These are phyloP conservation scores for Antheraea yamamai DNA, from an alignment of 2,888 invertebrate species.

Conservation along the genomic window DNA sequence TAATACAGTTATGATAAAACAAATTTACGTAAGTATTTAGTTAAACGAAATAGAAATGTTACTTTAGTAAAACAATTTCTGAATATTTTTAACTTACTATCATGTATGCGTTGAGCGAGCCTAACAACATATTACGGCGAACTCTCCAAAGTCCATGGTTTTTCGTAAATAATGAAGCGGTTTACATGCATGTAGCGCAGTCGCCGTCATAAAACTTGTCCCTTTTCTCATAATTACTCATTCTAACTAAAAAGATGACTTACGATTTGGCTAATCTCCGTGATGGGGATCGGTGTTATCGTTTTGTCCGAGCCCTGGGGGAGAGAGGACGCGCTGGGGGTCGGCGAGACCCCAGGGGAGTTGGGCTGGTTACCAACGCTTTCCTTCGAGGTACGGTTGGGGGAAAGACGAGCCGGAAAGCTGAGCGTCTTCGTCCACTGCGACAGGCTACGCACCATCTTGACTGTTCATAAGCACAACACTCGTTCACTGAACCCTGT, in stretches of 20 bases:
- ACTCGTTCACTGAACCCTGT: conserved; percentile 70
- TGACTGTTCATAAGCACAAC: conserved; percentile 75
- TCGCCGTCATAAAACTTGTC: conserved; percentile 39
- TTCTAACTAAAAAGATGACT: conserved; percentile 52
- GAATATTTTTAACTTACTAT: conserved; percentile 22
- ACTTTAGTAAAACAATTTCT: background rate
- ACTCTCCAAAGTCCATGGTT: conserved; percentile 39
- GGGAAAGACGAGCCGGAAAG: conserved; percentile 92
- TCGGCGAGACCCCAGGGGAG: conserved; percentile 83
- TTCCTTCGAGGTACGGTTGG: conserved; percentile 90
- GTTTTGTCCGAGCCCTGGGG: conserved; percentile 82
- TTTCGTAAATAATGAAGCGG: conserved; percentile 50
- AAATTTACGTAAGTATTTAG: background rate
- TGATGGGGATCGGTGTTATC: conserved; percentile 83
- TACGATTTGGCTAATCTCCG: conserved; percentile 86
- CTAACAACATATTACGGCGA: conserved; percentile 41
- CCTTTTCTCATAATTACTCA: conserved; percentile 30
- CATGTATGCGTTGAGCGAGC: conserved; percentile 38
- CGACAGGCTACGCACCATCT: conserved; percentile 93
- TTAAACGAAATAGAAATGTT: background rate
- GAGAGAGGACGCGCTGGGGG: conserved; percentile 82
- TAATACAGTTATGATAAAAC: no score
- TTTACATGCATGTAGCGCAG: conserved; percentile 52
- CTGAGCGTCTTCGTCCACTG: conserved; percentile 96
- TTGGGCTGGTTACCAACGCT: conserved; percentile 82